Evolutionary conservation across 1,140 invertebrate genomes (phyloP), one percentile per base, ranked within the genome.

Genomic region (Ceratosolen fusciceps): DNA sequence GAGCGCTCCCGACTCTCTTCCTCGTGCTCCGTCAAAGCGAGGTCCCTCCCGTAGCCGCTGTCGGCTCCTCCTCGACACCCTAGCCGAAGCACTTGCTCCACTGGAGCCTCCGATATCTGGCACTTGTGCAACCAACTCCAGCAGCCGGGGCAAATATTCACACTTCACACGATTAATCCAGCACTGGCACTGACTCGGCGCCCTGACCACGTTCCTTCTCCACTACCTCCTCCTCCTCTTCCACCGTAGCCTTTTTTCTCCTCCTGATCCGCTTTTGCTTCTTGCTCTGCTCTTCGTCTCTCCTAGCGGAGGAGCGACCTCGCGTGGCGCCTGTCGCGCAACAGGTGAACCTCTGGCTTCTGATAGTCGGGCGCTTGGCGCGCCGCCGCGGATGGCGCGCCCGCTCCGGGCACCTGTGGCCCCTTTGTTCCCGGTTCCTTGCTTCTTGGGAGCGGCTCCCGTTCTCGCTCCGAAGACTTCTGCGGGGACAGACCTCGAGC

Each of bases 261-360:
- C n/a, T 12, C 8, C n/a, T 7, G 43, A 47, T 12, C 54, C n/a
- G 43, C 43, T 47, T 8, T 5, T 56, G 5, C 54, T 56, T 56
- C 65, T 43, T 39, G 47, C 9, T 43, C 49, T 14, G 72, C 58
- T 24, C 19, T 47, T 10, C 21, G 37, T 60, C 65, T 47, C 24
- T 70, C 76, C 12, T 68, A 60, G 60, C 62, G 37, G 56, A 12
- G n/a, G 12, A 1, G 79, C 43, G 58, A 65, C 10, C 43, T 34
- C 70, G 29, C 72, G 73, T 37, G 65, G 49, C 62, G 75, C 65
- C 31, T 62, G 31, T 21, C 62, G 72, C 56, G 56, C 75, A 62
- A 82, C 73, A 77, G 74, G 74, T 76, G 70, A 81, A 77, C 56
- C 47, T 77, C 9, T 54, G 68, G 47, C 74, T 29, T 49, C 26